phyloP scores from a whole-genome alignment of 2,888 invertebrate genomes.

The Drosophila recens region DNA sequence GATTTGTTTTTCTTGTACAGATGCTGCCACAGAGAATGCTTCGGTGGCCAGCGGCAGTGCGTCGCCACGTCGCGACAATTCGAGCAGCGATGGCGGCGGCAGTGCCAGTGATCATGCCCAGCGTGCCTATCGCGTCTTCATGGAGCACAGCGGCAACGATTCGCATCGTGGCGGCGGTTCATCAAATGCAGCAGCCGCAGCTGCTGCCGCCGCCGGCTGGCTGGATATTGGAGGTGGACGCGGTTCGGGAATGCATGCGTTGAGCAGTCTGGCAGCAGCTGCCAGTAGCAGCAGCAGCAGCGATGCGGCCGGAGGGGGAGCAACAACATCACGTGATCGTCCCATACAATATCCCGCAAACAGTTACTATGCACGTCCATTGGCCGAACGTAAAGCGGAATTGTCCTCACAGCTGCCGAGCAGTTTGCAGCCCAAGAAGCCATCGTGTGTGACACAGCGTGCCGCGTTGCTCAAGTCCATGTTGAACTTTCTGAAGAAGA shows the following conservation, averaged over 20 bases:
- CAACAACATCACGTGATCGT: slow-evolving; percentile 14
- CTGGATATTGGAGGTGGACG: slow-evolving; percentile 38
- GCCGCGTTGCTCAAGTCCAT: slow-evolving; percentile 94
- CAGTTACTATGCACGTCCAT: slow-evolving; percentile 74
- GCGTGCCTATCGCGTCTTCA: slow-evolving; percentile 51
- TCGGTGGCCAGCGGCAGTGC: slow-evolving; percentile 68
- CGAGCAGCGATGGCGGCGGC: slow-evolving; percentile 54
- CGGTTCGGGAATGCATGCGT: slow-evolving; percentile 18
- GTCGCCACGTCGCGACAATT: slow-evolving; percentile 72
- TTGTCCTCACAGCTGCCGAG: slow-evolving; percentile 55
- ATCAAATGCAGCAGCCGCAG: background rate
- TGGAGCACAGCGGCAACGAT: slow-evolving; percentile 42
- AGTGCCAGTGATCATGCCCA: slow-evolving; percentile 46
- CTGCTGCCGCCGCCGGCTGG: slow-evolving; percentile 26
- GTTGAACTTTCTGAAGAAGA: slow-evolving; percentile 95
- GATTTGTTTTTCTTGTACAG: slow-evolving; percentile 28
- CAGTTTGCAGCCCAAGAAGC: slow-evolving; percentile 72
- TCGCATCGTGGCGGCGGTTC: background rate
- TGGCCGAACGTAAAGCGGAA: slow-evolving; percentile 75
- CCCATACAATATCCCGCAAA: slow-evolving; percentile 69
- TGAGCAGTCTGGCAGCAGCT: slow-evolving; percentile 21
- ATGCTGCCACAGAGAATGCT: slow-evolving; percentile 71
- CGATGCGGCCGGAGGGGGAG: background rate
- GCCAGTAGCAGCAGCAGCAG: slow-evolving; percentile 10
- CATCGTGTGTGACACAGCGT: slow-evolving; percentile 88